A percentile compares a stretch with the other conserved stretches of the same genome.
These are phyloP conservation scores for Copsychus sechellarum DNA, from an alignment of 2,113 vertebrate species.

Conservation along the genomic window DNA sequence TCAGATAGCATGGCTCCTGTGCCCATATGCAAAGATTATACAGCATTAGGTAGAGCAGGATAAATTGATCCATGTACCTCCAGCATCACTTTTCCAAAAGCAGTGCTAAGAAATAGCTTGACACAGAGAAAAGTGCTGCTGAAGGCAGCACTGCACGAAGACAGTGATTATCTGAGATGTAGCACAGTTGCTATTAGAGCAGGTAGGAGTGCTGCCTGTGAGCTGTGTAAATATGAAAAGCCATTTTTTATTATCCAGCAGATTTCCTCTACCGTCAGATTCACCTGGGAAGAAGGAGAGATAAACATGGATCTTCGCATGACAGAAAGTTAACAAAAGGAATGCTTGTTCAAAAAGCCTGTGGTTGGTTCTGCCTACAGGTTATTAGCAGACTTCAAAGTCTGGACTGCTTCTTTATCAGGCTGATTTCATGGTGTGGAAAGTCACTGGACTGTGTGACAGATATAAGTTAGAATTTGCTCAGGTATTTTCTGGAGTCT, in stretches of 20 bases:
- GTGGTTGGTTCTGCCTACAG: background rate
- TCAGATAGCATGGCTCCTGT: background rate
- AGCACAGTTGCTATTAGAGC: background rate
- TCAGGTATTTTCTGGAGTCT: background rate
- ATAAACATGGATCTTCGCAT: background rate
- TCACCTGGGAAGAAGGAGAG: background rate
- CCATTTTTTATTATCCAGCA: background rate
- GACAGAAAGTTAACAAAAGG: background rate
- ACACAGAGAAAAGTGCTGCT: background rate
- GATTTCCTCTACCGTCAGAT: background rate
- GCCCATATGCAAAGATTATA: background rate
- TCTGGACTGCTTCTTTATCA: background rate
- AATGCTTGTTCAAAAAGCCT: background rate
- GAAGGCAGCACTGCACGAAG: background rate
- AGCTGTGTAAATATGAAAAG: background rate
- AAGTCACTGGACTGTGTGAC: background rate
- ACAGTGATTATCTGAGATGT: background rate
- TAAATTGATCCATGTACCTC: background rate
- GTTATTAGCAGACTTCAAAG: background rate
- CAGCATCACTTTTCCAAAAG: background rate
- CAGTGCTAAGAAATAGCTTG: background rate
- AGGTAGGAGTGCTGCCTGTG: background rate
- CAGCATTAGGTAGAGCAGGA: background rate
- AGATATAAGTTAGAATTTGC: background rate
- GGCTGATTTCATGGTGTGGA: background rate